Conservation (phyloP, 2,888 invertebrate species). For the Drosophila phalerata region DNA sequence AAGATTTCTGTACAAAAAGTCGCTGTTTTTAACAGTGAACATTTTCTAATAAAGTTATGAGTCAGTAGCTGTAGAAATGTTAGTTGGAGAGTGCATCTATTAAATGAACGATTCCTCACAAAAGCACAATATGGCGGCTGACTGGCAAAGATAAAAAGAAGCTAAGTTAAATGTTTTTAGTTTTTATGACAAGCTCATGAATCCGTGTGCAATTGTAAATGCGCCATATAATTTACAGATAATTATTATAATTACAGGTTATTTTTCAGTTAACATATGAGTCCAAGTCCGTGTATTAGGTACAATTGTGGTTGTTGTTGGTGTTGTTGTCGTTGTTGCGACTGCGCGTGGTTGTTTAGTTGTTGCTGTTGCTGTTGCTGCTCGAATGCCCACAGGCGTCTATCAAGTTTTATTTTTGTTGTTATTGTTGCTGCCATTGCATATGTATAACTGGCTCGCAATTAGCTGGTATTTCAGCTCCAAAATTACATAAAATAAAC, state of each 20-base stretch:
- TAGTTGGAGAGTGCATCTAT: slow-evolving; percentile 28
- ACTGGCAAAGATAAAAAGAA: slow-evolving; percentile 49
- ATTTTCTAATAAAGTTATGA: not conserved
- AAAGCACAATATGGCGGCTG: slow-evolving; percentile 42
- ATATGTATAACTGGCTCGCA: slow-evolving; percentile 50
- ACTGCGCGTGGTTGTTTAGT: slow-evolving; percentile 20
- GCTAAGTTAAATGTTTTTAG: slow-evolving; percentile 56
- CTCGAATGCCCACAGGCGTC: slow-evolving; percentile 51
- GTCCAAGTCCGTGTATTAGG: slow-evolving; percentile 30
- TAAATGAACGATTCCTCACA: slow-evolving; percentile 26
- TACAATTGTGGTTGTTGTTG: slow-evolving; percentile 27
- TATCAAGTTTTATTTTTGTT: slow-evolving; percentile 38
- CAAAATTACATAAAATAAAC: slow-evolving; percentile 54
- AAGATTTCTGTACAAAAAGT: not conserved
- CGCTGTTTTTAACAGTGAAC: not conserved
- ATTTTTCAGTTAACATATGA: slow-evolving; percentile 74
- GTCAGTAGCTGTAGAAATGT: slow-evolving; percentile 13
- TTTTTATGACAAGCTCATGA: slow-evolving; percentile 77
- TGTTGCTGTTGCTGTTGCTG: slow-evolving; percentile 30
- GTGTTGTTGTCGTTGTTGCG: slow-evolving; percentile 19
- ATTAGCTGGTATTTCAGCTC: slow-evolving; percentile 59
- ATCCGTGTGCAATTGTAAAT: slow-evolving; percentile 77
- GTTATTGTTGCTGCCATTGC: slow-evolving; percentile 23
- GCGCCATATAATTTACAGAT: slow-evolving; percentile 79
- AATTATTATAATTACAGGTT: slow-evolving; percentile 80